These are phyloP conservation scores for Phrynocephalus forsythii DNA, from an alignment of 2,797 vertebrate species.

Conservation along the genomic window DNA sequence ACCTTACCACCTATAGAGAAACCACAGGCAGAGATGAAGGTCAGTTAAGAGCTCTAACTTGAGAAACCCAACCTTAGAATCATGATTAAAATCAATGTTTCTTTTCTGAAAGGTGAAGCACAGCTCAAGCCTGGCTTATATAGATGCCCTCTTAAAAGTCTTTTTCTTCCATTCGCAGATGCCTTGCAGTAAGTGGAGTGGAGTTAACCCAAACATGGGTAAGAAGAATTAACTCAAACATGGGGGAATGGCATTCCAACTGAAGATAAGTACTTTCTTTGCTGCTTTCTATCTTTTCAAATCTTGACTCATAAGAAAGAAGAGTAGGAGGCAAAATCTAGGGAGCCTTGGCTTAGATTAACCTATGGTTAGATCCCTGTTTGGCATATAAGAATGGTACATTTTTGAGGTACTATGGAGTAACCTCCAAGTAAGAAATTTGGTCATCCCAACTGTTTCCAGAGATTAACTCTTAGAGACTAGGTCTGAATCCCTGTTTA, in stretches of 20 bases:
- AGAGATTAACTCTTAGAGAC: no score
- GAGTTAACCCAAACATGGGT: neutral
- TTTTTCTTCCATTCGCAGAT: neutral
- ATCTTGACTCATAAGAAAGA: neutral
- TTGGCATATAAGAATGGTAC: neutral
- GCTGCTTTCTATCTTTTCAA: neutral
- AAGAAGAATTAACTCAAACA: neutral
- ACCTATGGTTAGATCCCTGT: neutral
- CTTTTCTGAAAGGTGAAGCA: neutral
- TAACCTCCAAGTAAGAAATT: no score
- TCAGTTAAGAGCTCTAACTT: neutral
- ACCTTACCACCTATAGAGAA: slow-evolving; percentile 6
- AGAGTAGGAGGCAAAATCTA: neutral
- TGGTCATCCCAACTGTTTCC: no score
- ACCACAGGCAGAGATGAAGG: neutral
- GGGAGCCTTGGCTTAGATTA: neutral
- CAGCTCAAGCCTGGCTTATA: neutral
- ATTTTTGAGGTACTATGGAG: neutral
- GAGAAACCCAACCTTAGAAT: neutral
- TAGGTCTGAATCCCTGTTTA: no score
- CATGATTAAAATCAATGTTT: slow-evolving; percentile 4
- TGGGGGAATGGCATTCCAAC: neutral
- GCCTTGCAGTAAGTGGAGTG: neutral
- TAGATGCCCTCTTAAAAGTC: neutral
- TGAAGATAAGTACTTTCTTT: neutral